Base-by-base conservation (phyloP, 2,113 vertebrate species). In the Plectropomus leopardus region DNA sequence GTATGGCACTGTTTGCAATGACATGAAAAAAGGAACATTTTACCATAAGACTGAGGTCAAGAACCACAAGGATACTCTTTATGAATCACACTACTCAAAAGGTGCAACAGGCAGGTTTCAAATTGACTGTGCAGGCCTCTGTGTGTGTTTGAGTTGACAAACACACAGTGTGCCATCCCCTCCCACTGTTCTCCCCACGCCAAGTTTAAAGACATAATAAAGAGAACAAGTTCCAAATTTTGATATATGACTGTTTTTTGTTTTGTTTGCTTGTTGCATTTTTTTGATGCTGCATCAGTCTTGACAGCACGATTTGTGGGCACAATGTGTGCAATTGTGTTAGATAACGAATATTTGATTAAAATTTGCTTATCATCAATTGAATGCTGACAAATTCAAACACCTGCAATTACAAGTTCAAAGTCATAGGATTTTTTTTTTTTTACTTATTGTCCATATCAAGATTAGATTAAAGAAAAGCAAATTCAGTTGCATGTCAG, bases 31-130 rank as follows among this genome's bases (percentile, higher is more conserved):
- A 40, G 36, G 8, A 40, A 40, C 36, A 40, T 24, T 53, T 53
- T 24, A 23, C 11, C 5, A 2, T 23, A 57, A 66, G 19, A 57
- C 21, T 21, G 14, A 60, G 34, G 11, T 59, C n/a, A 19, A 28
- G 23, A 64, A 45, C 17, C 44, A 48, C 24, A 32, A 23, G 13
- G 10, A 32, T 47, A 57, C 15, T 57, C 15, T 57, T 7, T 34
- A 57, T 51, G 21, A 45, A 57, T 72, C 32, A 58, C 26, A 58
- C 19, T 36, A 28, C 30, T 64, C 7, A 50, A 30, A 67, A 45
- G 28, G 7, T 59, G 0, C 7, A 24, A 26, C n/a, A 44, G 36
- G 32, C 9, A 1, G 4, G 55, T 76, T 48, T 19, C 24, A 66
- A 44, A 13, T 51, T 6, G 45, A 66, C 23, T 50, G 17, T 21